Base-by-base conservation (phyloP, 2,113 vertebrate genomes). In the Corythaeola cristata region DNA sequence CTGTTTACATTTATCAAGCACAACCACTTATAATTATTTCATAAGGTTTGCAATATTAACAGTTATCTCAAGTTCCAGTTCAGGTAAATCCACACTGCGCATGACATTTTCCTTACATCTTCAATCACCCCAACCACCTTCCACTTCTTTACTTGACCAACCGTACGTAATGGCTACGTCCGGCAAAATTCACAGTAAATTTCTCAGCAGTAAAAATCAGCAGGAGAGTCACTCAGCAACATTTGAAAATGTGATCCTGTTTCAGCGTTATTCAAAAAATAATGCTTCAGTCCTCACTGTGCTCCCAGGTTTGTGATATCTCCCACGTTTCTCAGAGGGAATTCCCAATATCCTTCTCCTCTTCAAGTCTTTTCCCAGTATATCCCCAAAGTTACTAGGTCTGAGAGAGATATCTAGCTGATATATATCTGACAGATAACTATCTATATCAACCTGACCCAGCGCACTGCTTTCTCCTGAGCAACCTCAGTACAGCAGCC, bases 1-100 rank as follows among this genome's bases (percentile, higher is more conserved):
- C 9, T 68, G 4, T n/a, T 76, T 75, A 7, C 5, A 0, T 68
- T 90, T 87, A 52, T 49, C 11, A 5, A 84, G n/a, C 0, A 0
- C 14, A 56, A 44, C 8, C 60, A 30, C 45, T 73, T 55, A 47
- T 12, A 90, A 80, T 39, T 69, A 60, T 79, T 91, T 80, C 22
- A 66, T 58, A 58, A 83, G 9, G 3, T 49, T 64, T 79, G 26
- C 33, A 75, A 17, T 68, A 85, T 49, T 85, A 71, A 21, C 33
- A 44, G 16, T 72, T 84, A 53, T 39, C 19, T 56, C 33, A 41
- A 76, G 15, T 83, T 85, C 35, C 41, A 67, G 22, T 66, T 83
- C 59, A 69, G 49, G 45, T 53, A 79, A 94, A 85, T 53, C 24
- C 21, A 7, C 14, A 50, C 26, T 0, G 1, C 68, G 23, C 4